Base-by-base conservation (phyloP, 2,888 invertebrate genomes). In the Oscheius sp. region DNA sequence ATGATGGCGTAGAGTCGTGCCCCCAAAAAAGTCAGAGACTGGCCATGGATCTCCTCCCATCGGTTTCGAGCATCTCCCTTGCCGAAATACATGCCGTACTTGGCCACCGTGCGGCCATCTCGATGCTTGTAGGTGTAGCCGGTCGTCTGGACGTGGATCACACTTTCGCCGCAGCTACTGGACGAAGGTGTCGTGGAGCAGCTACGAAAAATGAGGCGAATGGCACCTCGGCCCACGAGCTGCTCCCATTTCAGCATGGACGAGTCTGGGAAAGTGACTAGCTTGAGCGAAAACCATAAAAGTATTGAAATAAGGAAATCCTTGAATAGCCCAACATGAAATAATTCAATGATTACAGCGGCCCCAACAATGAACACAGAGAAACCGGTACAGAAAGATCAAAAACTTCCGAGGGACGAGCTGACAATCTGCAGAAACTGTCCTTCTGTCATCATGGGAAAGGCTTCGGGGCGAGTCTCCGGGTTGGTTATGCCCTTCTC, bases 71-170 rank as follows among this genome's bases (percentile, higher is more conserved):
- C 35, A 63, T 81, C 79, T 11, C 70, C 51, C n/a, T 66, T 47
- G 9, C 79, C 81, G 75, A 79, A 81, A 48, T 66, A 81, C 21
- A 81, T 71, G 35, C 76, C 76, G 47, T 59, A 66, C 47, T 59
- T 66, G 11, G 42, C 51, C 21, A 58, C 21, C 33, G 35, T 4
- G 2, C 51, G 37, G n/a, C 74, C 68, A 48, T 57, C 59, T 37
- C 29, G 35, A n/a, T 57, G 37, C n/a, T 48, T 58, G 42, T 35
- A 74, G 10, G 68, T 37, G 48, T 74, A 74, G n/a, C 74, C 74
- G 4, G 74, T 74, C 13, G 66, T 72, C 9, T 47, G 32, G 7
- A 72, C 72, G 32, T 21, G 21, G 21, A 21, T 21, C 21, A 63
- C 33, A 47, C 1, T 58, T 59, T 58, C 42, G 3, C 21, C 21